Evolutionary conservation across 2,113 vertebrate genomes (phyloP), one percentile per base, ranked within the genome.

Genomic region (Ceuthmochares aereus): DNA sequence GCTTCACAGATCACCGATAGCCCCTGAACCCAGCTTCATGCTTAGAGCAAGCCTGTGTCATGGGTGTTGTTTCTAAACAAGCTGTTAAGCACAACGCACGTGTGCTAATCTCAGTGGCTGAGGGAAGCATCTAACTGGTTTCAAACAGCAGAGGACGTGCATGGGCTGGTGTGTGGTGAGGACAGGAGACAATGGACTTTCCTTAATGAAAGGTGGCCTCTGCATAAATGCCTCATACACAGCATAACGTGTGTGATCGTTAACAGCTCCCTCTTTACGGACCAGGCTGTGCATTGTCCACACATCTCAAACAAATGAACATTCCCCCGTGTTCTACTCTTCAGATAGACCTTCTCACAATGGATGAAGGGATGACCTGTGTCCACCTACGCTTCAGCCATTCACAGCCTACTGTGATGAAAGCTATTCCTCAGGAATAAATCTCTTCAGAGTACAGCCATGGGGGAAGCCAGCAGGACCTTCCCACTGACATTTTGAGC

Each of bases 141-240:
- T n/a, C 78, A 21, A 10, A 30, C 8, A 58, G 49, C 84, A 80
- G 42, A 80, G 68, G 43, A 8, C 0, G 4, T 8, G 34, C 34
- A 21, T 0, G 1, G 54, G 49, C 30, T 10, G 8, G 10, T 5
- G 34, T 5, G 1, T 4, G 8, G 66, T 11, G 27, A 1, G 30
- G 79, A 3, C 43, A 11, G 16, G 42, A 36, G 34, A 34, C 2
- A 4, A 58, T 54, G 49, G 60, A 37, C 55, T 40, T 54, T 12
- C 80, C 62, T 22, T 7, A 49, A 25, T 25, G 67, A 30, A 52
- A 52, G 49, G 17, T 9, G 34, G 43, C 30, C 34, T 30, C 34
- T 25, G 34, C 34, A 7, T 19, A 51, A 37, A 43, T n/a, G 0
- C 1, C 34, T 56, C 14, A 3, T 9, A 12, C 6, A 2, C 42